Evolutionary conservation across 2,113 vertebrate species (phyloP).

Genomic region (Muscicapa adusta): DNA sequence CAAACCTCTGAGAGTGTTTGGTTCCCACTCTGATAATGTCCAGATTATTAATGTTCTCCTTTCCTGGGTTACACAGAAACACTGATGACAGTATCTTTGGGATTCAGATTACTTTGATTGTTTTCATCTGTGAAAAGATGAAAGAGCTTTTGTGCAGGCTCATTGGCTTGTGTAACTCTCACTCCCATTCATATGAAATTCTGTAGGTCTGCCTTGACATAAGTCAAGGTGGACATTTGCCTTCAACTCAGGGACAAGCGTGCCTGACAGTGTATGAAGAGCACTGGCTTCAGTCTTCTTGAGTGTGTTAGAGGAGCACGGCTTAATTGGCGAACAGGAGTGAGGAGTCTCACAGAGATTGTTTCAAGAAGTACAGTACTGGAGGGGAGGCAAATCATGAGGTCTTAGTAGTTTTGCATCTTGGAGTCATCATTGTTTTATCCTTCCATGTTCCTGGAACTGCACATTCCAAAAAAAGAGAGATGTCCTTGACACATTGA

Average conservation of each 20-base stretch:
- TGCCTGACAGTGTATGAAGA: neutral
- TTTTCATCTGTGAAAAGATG: neutral
- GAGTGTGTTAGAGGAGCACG: neutral
- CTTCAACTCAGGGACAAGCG: too few relatives aligned
- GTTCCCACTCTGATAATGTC: neutral
- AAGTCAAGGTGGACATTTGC: neutral
- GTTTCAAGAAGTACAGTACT: neutral
- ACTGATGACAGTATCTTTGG: neutral
- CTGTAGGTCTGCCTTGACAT: neutral
- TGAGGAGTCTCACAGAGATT: neutral
- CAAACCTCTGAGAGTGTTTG: neutral
- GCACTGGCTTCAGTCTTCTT: neutral
- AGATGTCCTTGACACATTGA: neutral
- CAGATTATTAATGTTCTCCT: neutral
- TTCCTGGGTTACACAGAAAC: neutral
- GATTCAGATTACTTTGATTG: neutral
- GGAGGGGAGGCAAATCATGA: neutral
- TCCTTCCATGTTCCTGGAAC: neutral
- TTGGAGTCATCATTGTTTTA: neutral
- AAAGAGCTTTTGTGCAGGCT: neutral
- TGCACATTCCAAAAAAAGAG: neutral
- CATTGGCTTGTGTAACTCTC: accelerated
- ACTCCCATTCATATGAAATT: neutral
- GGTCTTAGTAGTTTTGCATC: neutral
- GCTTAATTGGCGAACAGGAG: neutral